Base-by-base conservation (phyloP, 1,140 invertebrate genomes). In the Hyles vespertilio region DNA sequence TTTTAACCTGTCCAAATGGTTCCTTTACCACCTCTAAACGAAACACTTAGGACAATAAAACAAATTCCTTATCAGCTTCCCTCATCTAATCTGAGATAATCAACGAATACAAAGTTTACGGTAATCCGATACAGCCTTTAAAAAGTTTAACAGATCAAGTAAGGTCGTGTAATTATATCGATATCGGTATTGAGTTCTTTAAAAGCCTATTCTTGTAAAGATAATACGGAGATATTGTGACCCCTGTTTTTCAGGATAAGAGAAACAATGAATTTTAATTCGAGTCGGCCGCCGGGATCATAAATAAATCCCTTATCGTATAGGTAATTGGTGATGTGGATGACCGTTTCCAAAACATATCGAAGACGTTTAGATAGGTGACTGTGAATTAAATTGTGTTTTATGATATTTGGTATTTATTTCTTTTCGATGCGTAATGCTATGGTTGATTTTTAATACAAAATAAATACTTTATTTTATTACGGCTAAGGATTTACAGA, bases 241-340 rank as follows among this genome's bases (percentile, higher is more conserved):
- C 82, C 84, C 80, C 79, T 63, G 69, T 72, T 73, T 81, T 70
- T 62, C 71, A 83, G 85, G 85, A 88, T 88, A 88, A 88, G 69
- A 80, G 70, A 81, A 81, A 89, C 86, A 87, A 89, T 89, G 84
- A 89, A 87, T 87, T 89, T 87, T 86, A 88, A 88, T 87, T 86
- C 77, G 62, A 63, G 61, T 61, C 67, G 70, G 65, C 69, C 69
- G 66, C 51, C 58, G 61, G 58, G 61, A 64, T 77, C 79, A 77
- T 88, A 87, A 87, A 89, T 86, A 86, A 79, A 61, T 66, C 71
- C 65, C 77, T 87, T 89, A 89, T 89, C 84, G 69, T 74, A 79
- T 80, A 77, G 75, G 82, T 85, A 87, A 89, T 89, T 88, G 82
- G 72, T 71, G 65, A 81, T 84, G 74, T 81, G 81, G 79, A 73